These are phyloP conservation scores for Pangasianodon hypophthalmus DNA, from an alignment of 2,113 vertebrate genomes.

Conservation along the genomic window DNA sequence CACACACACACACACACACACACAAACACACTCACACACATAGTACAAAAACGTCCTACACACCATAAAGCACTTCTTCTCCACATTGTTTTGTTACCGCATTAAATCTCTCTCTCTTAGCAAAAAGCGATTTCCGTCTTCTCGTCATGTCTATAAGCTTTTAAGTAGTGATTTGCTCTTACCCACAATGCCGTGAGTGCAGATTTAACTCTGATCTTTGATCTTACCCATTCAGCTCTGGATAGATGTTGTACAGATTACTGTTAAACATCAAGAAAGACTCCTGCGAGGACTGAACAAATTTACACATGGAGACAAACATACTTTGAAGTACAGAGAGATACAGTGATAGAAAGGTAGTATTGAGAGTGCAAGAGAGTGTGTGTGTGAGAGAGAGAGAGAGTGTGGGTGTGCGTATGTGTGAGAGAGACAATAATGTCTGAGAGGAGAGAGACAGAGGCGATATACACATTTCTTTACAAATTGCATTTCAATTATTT, in stretches of 20 bases:
- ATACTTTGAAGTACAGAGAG: constrained; percentile 18
- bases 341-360: not conserved
- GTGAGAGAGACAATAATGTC: not conserved
- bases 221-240: constrained; percentile 37
- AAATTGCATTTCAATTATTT: not conserved
- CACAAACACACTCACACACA: not conserved
- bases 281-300: constrained; percentile 32
- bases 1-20: not conserved
- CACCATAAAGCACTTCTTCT: not conserved
- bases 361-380: not conserved
- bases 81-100: not conserved
- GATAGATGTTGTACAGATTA: constrained; percentile 15
- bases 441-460: not conserved
- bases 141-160: constrained; percentile 42
- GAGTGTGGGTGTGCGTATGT: not conserved
- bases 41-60: not conserved
- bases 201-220: constrained; percentile 46
- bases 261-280: constrained; percentile 32
- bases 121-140: constrained; percentile 43
- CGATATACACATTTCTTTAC: not conserved
- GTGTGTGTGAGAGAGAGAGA: not conserved
- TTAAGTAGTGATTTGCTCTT: constrained; percentile 50
- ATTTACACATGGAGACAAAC: constrained; percentile 40
- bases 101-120: constrained; percentile 5
- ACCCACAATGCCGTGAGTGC: constrained; percentile 51